These are phyloP conservation scores for Campylorhamphus procurvoides DNA, from an alignment of 2,113 vertebrate genomes.

Conservation along the genomic window DNA sequence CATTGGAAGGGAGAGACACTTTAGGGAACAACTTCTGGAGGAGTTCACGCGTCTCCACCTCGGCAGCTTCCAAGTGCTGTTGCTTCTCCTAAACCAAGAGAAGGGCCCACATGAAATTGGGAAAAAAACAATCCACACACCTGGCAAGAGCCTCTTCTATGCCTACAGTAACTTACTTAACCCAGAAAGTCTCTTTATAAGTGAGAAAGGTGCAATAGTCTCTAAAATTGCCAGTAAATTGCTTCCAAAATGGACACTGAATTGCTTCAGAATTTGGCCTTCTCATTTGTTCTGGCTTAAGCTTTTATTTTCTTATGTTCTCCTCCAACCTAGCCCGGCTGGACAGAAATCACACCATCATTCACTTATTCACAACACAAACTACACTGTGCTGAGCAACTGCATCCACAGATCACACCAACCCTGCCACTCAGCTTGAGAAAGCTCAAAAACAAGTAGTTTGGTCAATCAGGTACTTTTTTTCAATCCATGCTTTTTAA, in stretches of 20 bases:
- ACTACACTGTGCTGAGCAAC: neutral
- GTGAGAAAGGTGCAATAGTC: neutral
- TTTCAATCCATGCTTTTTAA: neutral
- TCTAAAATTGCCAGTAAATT: neutral
- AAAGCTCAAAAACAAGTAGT: neutral
- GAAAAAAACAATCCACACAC: rapidly evolving
- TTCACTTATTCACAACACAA: neutral
- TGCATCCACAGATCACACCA: neutral
- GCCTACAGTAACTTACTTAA: neutral
- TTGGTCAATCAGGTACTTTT: neutral
- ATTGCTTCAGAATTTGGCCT: neutral
- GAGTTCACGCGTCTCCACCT: conserved; percentile 84
- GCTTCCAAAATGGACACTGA: neutral
- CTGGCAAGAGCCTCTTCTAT: neutral
- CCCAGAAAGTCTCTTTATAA: neutral
- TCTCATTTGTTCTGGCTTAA: neutral
- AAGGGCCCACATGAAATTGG: neutral
- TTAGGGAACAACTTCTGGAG: conserved; percentile 90
- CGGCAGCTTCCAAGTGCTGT: conserved; percentile 76
- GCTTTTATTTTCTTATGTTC: neutral
- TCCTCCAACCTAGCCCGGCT: neutral
- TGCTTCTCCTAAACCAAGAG: conserved; percentile 84
- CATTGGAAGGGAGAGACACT: conserved; percentile 83
- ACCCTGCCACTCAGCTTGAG: neutral
- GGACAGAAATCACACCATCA: neutral